Base-by-base conservation (phyloP, 1,140 invertebrate genomes). In the Drosophila setifemur region DNA sequence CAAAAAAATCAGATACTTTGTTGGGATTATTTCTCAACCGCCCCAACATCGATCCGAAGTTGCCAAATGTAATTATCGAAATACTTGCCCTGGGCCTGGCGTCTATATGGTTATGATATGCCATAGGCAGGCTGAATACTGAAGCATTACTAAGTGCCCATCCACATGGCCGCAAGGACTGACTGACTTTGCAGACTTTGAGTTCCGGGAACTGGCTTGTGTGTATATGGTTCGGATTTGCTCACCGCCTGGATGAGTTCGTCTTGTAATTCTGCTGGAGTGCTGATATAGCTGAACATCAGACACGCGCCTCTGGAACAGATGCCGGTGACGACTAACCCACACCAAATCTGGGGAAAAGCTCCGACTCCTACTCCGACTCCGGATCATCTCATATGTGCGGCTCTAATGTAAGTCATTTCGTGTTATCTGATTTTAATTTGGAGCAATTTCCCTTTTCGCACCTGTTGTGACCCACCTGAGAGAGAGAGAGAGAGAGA, bases 381-480 rank as follows among this genome's bases (percentile, higher is more conserved):
- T 11, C 29, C 26, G 33, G 33, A 37, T 47, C 31, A 21, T 14
- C 44, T 33, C 33, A 52, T 57, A 31, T 35, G 19, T 49, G 26
- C 2, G 16, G 16, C 43, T 48, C 47, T 48, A 63, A 49, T 79
- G 70, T 79, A 58, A 81, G 75, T 86, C 67, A 86, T 79, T 76
- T 64, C 55, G 57, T 73, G 58, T 86, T 86, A 86, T 86, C 81
- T 86, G 81, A 86, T 86, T 86, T 86, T 86, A 86, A 86, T 86
- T 86, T 86, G 71, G 53, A 58, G 69, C 82, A 86, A 86, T 86
- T 81, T 70, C 55, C 72, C 72, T 69, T 79, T 79, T 81, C 67
- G 72, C 81, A 86, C 81, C 81, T 86, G 75, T 86, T 86, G 67
- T 71, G 75, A 74, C 78, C 79, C 14, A 37, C 33, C 33, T 37